Conservation (phyloP, 1,140 invertebrate genomes). For the Teleopsis dalmanni region DNA sequence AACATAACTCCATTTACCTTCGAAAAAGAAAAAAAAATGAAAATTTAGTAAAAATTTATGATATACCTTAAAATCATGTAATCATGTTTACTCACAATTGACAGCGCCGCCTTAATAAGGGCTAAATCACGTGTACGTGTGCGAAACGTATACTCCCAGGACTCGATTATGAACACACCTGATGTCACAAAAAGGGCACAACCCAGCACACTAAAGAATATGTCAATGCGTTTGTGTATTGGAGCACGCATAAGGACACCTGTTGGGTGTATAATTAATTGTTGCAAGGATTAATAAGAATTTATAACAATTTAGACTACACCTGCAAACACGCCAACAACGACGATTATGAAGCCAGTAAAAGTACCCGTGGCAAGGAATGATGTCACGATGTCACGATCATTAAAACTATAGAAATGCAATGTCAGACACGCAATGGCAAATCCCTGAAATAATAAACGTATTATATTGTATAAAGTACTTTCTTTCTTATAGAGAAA, state of each 20-base stretch:
- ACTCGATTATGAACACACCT: conserved; percentile 59
- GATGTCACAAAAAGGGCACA: conserved; percentile 60
- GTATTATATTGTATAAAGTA: too few relatives aligned
- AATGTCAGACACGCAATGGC: conserved; percentile 34
- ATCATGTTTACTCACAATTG: too few relatives aligned
- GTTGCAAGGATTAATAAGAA: background rate
- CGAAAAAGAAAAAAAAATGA: too few relatives aligned
- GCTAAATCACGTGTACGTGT: conserved; percentile 50
- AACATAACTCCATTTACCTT: conserved; percentile 63
- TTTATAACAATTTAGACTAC: too few relatives aligned
- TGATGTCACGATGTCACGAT: conserved; percentile 41
- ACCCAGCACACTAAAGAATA: conserved; percentile 66
- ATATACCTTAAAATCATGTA: too few relatives aligned
- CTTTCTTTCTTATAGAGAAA: too few relatives aligned
- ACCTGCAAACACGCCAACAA: conserved; percentile 39
- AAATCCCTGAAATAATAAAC: conserved; percentile 32
- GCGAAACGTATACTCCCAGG: conserved; percentile 41
- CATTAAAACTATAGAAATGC: conserved; percentile 41
- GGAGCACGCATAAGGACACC: conserved; percentile 56
- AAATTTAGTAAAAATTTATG: too few relatives aligned
- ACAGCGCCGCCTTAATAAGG: conserved; percentile 62
- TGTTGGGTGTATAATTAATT: conserved; percentile 1
- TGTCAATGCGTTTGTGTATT: conserved; percentile 59
- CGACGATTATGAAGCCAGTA: conserved; percentile 37
- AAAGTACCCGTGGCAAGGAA: conserved; percentile 41